A percentile compares a stretch with the other conserved stretches of the same genome.
phyloP scores from a whole-genome alignment of 1,140 invertebrate species.

The Hyles vespertilio region DNA sequence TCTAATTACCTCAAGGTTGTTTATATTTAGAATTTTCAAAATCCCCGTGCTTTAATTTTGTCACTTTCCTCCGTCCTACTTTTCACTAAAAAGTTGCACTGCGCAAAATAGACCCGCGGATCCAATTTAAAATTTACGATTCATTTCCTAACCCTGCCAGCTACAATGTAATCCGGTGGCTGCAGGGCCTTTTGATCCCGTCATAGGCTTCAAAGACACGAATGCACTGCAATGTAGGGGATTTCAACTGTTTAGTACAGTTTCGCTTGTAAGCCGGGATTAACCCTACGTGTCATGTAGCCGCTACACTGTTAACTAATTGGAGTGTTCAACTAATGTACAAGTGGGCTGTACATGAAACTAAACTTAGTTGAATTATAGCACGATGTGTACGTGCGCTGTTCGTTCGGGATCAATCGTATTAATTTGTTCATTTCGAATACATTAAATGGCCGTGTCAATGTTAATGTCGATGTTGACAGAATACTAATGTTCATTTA shows the following conservation, averaged over 20 bases:
- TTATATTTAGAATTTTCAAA: too few relatives aligned
- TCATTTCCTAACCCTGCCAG: background rate
- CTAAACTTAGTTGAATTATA: conserved; percentile 3
- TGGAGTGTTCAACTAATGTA: conserved; percentile 30
- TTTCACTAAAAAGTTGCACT: too few relatives aligned
- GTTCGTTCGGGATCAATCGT: too few relatives aligned
- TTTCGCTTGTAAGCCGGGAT: conserved; percentile 55
- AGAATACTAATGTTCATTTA: too few relatives aligned
- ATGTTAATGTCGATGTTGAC: too few relatives aligned
- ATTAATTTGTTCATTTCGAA: too few relatives aligned
- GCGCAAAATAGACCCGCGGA: too few relatives aligned
- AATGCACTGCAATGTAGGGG: conserved; percentile 46
- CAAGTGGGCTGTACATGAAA: conserved; percentile 19
- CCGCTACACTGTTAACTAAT: conserved; percentile 45
- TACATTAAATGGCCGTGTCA: too few relatives aligned
- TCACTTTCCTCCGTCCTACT: too few relatives aligned
- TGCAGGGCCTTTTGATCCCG: conserved; percentile 59
- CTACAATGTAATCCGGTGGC: conserved; percentile 35
- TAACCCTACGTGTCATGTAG: conserved; percentile 53
- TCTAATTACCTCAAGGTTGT: too few relatives aligned
- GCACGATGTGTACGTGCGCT: background rate
- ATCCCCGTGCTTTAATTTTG: too few relatives aligned
- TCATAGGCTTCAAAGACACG: conserved; percentile 66
- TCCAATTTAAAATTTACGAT: too few relatives aligned
- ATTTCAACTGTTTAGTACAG: conserved; percentile 50